phyloP scores from a whole-genome alignment of 2,113 vertebrate species.

The Thinocorus orbignyianus region DNA sequence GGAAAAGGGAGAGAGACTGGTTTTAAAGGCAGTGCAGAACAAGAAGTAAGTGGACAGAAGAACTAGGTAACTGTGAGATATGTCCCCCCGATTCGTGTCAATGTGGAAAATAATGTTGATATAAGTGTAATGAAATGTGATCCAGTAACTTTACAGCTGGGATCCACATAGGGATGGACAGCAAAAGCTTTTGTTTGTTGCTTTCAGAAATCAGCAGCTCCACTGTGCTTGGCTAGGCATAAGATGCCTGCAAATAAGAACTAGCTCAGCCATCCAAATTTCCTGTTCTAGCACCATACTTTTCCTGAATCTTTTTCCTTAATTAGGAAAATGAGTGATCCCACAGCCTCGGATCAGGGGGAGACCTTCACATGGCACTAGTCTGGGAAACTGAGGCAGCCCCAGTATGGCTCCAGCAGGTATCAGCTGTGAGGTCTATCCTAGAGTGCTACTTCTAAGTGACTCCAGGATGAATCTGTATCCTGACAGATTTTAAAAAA shows the following conservation, averaged over 20 bases:
- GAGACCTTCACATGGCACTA: not conserved
- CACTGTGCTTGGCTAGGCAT: not conserved
- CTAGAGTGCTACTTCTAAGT: not conserved
- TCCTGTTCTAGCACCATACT: not conserved
- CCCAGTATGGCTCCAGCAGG: not conserved
- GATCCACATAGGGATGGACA: not conserved
- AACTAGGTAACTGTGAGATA: no score
- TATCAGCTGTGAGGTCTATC: not conserved
- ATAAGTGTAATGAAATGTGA: no score
- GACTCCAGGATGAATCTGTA: not conserved
- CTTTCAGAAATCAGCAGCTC: not conserved
- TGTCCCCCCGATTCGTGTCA: no score
- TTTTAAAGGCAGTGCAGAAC: not conserved
- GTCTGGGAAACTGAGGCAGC: not conserved
- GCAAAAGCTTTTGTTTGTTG: not conserved
- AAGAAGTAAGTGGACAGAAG: not conserved
- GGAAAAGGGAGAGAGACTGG: not conserved
- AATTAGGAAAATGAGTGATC: not conserved
- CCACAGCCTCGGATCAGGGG: not conserved
- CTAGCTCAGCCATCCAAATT: not conserved
- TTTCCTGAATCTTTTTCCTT: not conserved
- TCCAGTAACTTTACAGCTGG: not conserved
- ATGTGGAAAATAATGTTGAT: no score
- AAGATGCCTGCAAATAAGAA: not conserved
- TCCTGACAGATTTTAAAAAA: not conserved